Evolutionary conservation across 1,140 invertebrate genomes (phyloP).

Genomic region (Drosophila kepulauana): DNA sequence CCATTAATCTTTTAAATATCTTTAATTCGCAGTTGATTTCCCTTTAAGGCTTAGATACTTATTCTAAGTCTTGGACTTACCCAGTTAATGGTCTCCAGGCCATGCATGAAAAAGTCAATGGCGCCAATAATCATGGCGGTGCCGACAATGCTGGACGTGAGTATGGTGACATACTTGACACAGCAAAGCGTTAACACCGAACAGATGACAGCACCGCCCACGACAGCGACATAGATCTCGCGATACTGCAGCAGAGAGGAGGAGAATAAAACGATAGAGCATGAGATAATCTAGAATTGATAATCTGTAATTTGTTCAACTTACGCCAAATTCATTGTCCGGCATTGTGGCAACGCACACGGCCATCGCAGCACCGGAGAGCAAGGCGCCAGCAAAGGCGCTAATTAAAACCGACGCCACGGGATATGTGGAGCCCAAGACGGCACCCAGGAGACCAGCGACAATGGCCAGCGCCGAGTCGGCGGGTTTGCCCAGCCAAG

Average conservation of each 20-base stretch:
- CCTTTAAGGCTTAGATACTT: too few relatives aligned
- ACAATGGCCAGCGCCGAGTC: conserved; percentile 82
- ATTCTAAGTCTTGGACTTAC: conserved; percentile 35
- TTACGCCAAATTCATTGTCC: conserved; percentile 84
- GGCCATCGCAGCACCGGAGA: conserved; percentile 81
- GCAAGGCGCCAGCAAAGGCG: conserved; percentile 78
- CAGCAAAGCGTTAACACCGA: conserved; percentile 81
- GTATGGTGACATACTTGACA: conserved; percentile 83
- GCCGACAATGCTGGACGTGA: conserved; percentile 82
- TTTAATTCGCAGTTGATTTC: too few relatives aligned
- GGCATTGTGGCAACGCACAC: conserved; percentile 84
- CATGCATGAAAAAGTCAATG: conserved; percentile 82
- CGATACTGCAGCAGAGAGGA: conserved; percentile 55
- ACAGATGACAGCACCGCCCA: conserved; percentile 83
- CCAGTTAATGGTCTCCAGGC: conserved; percentile 81
- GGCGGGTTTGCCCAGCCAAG: conserved; percentile 78
- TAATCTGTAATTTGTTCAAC: conserved; percentile 1
- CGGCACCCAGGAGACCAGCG: conserved; percentile 78
- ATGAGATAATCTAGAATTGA: not conserved
- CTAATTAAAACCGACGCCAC: conserved; percentile 81
- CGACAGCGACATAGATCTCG: conserved; percentile 81
- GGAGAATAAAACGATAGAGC: too few relatives aligned
- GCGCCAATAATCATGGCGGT: conserved; percentile 83
- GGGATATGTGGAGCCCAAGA: conserved; percentile 81
- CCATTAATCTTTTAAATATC: too few relatives aligned